Evolutionary conservation across 2,888 invertebrate genomes (phyloP), one percentile per base, ranked within the genome.

Genomic region (Spilarctia lutea): DNA sequence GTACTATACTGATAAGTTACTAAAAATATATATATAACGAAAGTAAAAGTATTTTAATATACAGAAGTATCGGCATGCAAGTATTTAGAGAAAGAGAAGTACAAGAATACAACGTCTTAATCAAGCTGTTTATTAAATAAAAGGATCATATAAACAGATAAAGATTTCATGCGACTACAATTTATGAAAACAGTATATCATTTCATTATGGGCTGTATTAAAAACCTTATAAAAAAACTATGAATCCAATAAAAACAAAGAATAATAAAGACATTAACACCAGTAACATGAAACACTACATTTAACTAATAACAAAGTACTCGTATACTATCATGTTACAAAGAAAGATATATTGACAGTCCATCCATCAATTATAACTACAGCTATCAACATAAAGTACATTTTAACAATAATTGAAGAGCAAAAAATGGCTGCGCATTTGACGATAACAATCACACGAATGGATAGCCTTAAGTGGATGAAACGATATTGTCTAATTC

Each of bases 401-500:
- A 66, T 76, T 73, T 71, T 71, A 73, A 73, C 73, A 65, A 52
- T 79, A 82, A 83, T 83, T 78, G 78, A 81, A 76, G 76, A 81
- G 73, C 74, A 80, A 79, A 81, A 82, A 83, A 83, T 78, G 65
- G 70, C 78, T 83, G 77, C 75, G 78, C 78, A 78, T 83, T 86
- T 85, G 68, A 76, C 78, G 86, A 87, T 84, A 81, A 73, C 84
- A 79, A 85, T 84, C 87, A 79, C 68, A 75, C 82, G 79, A 84
- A 84, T 81, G 86, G 90, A 89, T 91, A 89, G 85, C 81, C 82
- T 86, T 91, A 91, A 93, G 89, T 93, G 91, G 89, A 92, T 92
- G 90, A 84, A 89, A 91, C 87, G 86, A 86, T 91, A 92, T 90
- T 89, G 90, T 87, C 88, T 94, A 94, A 94, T 94, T 92, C 90